Conservation (phyloP, 2,797 vertebrate species). For the Gallinago nigripennis region DNA sequence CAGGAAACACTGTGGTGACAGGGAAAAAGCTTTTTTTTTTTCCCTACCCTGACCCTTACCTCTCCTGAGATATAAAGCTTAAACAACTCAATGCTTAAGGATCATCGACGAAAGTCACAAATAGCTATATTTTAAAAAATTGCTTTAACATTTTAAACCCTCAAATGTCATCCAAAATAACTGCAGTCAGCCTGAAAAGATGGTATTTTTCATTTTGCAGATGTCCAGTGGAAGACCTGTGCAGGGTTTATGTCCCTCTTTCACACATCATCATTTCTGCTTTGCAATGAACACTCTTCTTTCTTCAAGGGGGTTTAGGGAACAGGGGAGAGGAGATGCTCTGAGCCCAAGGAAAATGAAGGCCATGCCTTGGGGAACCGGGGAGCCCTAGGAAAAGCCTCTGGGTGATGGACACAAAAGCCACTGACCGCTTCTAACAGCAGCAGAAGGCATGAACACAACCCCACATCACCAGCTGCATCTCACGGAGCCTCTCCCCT, state of each 20-base stretch:
- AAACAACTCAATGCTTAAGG: constrained; percentile 20
- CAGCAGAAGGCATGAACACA: neutral
- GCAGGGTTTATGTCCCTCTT: neutral
- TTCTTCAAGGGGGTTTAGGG: neutral
- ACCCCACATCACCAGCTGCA: fast-evolving
- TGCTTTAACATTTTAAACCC: constrained; percentile 51
- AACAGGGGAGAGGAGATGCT: neutral
- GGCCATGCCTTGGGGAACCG: neutral
- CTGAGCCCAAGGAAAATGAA: neutral
- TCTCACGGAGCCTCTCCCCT: fast-evolving
- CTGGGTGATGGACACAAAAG: neutral
- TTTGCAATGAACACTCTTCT: neutral
- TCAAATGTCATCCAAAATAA: constrained; percentile 35
- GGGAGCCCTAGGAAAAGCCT: neutral
- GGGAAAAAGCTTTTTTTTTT: neutral
- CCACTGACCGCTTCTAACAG: neutral
- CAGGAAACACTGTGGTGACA: neutral
- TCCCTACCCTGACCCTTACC: neutral
- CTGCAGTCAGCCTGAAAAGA: neutral
- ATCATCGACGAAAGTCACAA: constrained; percentile 17
- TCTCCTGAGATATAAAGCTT: neutral
- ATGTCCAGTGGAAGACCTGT: neutral
- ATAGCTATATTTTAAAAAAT: constrained; percentile 30
- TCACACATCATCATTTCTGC: neutral
- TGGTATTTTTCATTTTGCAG: neutral